These are phyloP conservation scores for Cololabis saira DNA, from an alignment of 2,113 vertebrate species.

Conservation along the genomic window DNA sequence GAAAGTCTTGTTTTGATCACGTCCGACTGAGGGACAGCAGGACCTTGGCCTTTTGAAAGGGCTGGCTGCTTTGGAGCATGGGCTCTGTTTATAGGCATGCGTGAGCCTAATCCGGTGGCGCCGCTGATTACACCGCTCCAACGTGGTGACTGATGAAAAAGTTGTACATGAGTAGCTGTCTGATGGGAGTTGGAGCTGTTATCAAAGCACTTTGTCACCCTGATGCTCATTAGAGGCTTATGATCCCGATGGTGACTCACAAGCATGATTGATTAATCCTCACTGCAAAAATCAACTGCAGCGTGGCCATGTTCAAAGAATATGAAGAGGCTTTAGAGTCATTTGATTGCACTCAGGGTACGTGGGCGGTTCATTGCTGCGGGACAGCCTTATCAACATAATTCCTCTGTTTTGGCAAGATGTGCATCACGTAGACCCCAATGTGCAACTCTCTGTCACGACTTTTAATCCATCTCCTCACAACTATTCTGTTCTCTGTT, in stretches of 20 bases:
- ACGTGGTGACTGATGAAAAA: constrained; percentile 49
- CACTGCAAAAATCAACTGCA: constrained; percentile 32
- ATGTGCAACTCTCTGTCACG: constrained; percentile 13
- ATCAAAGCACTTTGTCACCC: constrained; percentile 36
- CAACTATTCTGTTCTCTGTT: constrained; percentile 4
- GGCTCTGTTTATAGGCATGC: not conserved
- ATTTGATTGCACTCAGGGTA: constrained; percentile 30
- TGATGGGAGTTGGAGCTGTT: constrained; percentile 61
- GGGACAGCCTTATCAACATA: constrained; percentile 30
- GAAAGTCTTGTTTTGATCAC: constrained; percentile 9
- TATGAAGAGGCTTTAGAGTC: constrained; percentile 35
- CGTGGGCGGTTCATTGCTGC: not conserved
- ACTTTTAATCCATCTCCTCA: constrained; percentile 19
- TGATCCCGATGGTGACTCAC: constrained; percentile 56
- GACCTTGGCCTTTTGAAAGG: not conserved
- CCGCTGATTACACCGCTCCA: constrained; percentile 45
- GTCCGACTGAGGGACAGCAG: constrained; percentile 12
- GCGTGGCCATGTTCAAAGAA: constrained; percentile 38
- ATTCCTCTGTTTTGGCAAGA: constrained; percentile 45
- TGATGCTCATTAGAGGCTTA: constrained; percentile 49
- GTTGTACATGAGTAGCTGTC: constrained; percentile 27
- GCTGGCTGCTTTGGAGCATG: constrained; percentile 4
- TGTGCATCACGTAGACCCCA: constrained; percentile 15
- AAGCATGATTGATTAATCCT: constrained; percentile 51
- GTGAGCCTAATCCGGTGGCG: not conserved